Base-by-base conservation (phyloP, 2,888 invertebrate genomes). In the Caradrina kadenii region DNA sequence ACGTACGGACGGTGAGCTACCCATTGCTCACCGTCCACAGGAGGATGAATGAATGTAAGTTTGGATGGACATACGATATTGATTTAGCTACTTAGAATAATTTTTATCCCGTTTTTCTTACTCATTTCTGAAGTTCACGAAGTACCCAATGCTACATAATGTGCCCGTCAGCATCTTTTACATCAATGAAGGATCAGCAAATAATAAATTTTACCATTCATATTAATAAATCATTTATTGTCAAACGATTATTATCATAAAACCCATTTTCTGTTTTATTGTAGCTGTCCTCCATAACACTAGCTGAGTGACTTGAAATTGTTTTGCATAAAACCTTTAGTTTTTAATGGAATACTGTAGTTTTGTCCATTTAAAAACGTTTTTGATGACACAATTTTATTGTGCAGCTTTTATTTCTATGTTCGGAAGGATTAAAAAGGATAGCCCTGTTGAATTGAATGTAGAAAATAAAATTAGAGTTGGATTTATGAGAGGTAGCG, bases 281-380 rank as follows among this genome's bases (percentile, higher is more conserved):
- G n/a, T 39, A 63, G 22, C 10, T 21, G 8, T 31, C 55, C 31
- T 39, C 68, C 64, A 72, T 75, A 71, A 52, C 67, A 62, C 64
- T 66, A 66, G 39, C 21, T 22, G 39, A 15, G 45, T 72, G 63
- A 66, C 64, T 66, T 49, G 11, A 61, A 71, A 74, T 60, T 39
- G 64, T 74, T 82, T 68, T 58, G 48, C 70, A 58, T 66, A 70
- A 76, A 79, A 69, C 71, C 58, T 76, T 73, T 73, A 79, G 76
- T 71, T 65, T 82, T 76, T 75, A 80, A 80, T 78, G 72, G 80
- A 67, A 72, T 55, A 60, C 59, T 17, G 68, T 8, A 8, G 35
- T 35, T 62, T 61, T 56, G 45, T 65, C 53, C 72, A 72, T 72
- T n/a, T 80, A 71, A 77, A 68, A 81, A 53, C 58, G n/a, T 49